phyloP scores from a whole-genome alignment of 1,140 invertebrate species.

The Planococcus citri region DNA sequence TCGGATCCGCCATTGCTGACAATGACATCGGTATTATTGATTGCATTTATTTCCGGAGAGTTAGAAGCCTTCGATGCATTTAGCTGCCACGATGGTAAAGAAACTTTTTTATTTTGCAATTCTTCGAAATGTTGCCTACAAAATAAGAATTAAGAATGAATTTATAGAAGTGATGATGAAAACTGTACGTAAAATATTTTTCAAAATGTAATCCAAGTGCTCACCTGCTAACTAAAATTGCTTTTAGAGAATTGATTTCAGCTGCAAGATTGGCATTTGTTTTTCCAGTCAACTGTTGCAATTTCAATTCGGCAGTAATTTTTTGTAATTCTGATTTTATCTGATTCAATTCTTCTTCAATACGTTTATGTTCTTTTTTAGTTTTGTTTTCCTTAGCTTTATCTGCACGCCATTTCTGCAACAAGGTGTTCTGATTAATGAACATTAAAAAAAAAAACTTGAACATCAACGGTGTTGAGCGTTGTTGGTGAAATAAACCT shows the following conservation, averaged over 20 bases:
- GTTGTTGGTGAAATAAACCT: too few relatives aligned
- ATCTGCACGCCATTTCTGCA: background rate
- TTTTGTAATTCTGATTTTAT: background rate
- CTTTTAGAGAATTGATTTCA: background rate
- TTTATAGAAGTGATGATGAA: too few relatives aligned
- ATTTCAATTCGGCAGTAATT: background rate
- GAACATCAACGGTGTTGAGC: too few relatives aligned
- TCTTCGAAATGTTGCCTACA: constrained; percentile 9
- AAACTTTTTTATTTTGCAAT: background rate
- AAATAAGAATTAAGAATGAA: background rate
- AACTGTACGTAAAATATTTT: too few relatives aligned
- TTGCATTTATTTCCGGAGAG: background rate
- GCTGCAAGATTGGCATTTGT: background rate
- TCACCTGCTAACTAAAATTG: background rate
- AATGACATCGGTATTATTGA: background rate
- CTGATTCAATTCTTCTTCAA: background rate
- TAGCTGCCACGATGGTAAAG: constrained; percentile 4
- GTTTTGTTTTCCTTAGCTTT: background rate
- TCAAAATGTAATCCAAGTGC: background rate
- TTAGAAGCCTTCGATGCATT: background rate
- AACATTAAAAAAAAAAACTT: too few relatives aligned
- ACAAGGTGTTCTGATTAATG: too few relatives aligned
- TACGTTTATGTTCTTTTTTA: background rate
- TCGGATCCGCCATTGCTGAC: too few relatives aligned
- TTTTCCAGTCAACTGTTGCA: background rate